Base-by-base conservation (phyloP, 2,888 invertebrate genomes). In the Tenthredo scrophulariae region DNA sequence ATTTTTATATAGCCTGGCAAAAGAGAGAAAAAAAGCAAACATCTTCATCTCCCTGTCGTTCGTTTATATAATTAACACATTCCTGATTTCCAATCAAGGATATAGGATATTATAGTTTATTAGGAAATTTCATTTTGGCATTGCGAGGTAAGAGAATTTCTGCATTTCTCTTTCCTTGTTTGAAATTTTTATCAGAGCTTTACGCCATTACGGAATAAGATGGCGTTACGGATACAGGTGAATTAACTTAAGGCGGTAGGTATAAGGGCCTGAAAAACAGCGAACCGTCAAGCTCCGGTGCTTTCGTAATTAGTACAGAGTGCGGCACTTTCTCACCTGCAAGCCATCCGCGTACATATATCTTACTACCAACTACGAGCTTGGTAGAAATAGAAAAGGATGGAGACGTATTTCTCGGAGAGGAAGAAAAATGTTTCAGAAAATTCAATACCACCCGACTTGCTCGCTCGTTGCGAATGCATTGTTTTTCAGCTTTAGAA, bases 301-400 rank as follows among this genome's bases (percentile, higher is more conserved):
- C 33, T 62, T 40, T 37, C 80, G 80, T 80, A 80, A 80, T 80
- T 80, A 80, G 80, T 80, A 80, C 80, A 80, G 62, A 80, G 80
- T 80, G 80, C 80, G 80, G 80, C 80, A 62, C n/a, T 80, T 80
- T 80, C 80, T 80, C 80, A 80, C 80, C 80, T 80, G 58, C 62
- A 58, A 80, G 22, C 80, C 80, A 80, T 80, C 80, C 80, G 40
- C 62, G 40, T 40, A 80, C 62, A 80, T 80, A 80, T 80, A 80
- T 80, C 80, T 80, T 80, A 18, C 54, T 77, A 77, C 26, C 54
- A 77, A 77, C 46, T 46, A 46, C 77, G 77, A 77, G 77, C 22
- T 26, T 50, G 50, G 54, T 54, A 77, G 54, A 77, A 50, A 77
- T 18, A 77, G 54, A 79, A 54, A 79, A 29, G 33, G 46, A 79